These are phyloP conservation scores for Apamea monoglypha DNA, from an alignment of 2,888 invertebrate genomes.

Conservation along the genomic window DNA sequence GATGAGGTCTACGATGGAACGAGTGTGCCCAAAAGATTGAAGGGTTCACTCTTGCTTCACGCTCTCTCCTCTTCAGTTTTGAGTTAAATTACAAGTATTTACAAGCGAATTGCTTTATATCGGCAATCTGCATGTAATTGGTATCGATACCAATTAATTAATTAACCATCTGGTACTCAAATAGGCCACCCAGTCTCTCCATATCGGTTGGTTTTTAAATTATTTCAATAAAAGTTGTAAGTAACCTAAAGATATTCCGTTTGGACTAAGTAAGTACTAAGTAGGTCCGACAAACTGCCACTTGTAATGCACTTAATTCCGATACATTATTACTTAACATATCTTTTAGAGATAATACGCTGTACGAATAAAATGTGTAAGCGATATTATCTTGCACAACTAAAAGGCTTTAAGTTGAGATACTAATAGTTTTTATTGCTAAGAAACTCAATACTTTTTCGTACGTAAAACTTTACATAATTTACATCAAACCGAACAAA, in stretches of 20 bases:
- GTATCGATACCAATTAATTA: constrained; percentile 37
- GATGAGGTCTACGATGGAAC: neutral
- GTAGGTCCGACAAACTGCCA: constrained; percentile 39
- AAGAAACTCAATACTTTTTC: constrained; percentile 53
- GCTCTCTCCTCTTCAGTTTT: neutral
- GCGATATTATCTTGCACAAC: constrained; percentile 46
- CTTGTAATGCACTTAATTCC: constrained; percentile 51
- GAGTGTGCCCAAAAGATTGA: neutral
- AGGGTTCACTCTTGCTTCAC: neutral
- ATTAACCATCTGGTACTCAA: constrained; percentile 29
- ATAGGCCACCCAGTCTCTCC: constrained; percentile 46
- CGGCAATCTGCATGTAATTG: constrained; percentile 26
- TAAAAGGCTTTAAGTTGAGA: constrained; percentile 50
- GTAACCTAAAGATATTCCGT: constrained; percentile 33
- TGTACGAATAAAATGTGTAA: constrained; percentile 46
- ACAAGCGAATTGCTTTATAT: constrained; percentile 27
- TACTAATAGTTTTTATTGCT: constrained; percentile 50
- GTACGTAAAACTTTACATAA: constrained; percentile 21
- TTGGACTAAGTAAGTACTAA: constrained; percentile 39
- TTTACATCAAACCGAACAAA: constrained; percentile 43
- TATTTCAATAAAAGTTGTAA: constrained; percentile 32
- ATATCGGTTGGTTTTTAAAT: constrained; percentile 31
- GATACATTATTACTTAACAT: constrained; percentile 54
- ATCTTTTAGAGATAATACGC: constrained; percentile 46
- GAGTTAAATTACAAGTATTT: constrained; percentile 21